These are phyloP conservation scores for Harlomillsia oculata DNA, from an alignment of 1,140 invertebrate species.

Conservation along the genomic window DNA sequence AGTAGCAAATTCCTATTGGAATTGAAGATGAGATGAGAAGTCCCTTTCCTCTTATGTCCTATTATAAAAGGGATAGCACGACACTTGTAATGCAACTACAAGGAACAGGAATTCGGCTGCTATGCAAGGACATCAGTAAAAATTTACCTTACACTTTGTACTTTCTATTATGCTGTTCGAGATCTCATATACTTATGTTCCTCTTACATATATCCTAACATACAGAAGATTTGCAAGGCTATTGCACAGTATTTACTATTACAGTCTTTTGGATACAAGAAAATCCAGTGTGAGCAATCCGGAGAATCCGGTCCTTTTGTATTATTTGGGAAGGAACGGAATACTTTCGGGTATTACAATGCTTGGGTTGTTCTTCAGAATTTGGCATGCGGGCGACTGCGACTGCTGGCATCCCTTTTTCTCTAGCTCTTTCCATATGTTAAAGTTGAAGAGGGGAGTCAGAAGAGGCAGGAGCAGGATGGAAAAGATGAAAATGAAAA, in stretches of 20 bases:
- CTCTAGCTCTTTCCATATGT: neutral
- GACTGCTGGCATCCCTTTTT: neutral
- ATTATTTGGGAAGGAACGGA: neutral
- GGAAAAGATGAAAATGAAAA: constrained; percentile 16
- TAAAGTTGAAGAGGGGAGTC: neutral
- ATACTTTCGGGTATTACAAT: neutral
- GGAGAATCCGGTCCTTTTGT: neutral
- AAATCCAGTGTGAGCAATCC: neutral
- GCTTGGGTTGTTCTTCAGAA: neutral
- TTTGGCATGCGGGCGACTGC: constrained; percentile 7
- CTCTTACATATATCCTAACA: neutral
- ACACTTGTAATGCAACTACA: constrained; percentile 1
- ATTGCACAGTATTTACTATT: too few relatives aligned
- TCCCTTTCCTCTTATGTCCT: neutral
- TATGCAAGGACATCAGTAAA: neutral
- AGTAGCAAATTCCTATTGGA: constrained; percentile 26
- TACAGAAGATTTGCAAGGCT: too few relatives aligned
- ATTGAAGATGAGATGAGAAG: too few relatives aligned
- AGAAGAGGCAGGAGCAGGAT: neutral
- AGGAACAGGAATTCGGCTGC: neutral
- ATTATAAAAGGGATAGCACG: neutral
- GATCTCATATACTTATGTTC: neutral
- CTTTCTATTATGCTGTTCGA: neutral
- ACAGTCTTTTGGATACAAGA: too few relatives aligned
- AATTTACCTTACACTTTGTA: neutral